Evolutionary conservation across 35 echinoderm and acorn worm genomes (phyloP).

Genomic region (Lytechinus pictus): DNA sequence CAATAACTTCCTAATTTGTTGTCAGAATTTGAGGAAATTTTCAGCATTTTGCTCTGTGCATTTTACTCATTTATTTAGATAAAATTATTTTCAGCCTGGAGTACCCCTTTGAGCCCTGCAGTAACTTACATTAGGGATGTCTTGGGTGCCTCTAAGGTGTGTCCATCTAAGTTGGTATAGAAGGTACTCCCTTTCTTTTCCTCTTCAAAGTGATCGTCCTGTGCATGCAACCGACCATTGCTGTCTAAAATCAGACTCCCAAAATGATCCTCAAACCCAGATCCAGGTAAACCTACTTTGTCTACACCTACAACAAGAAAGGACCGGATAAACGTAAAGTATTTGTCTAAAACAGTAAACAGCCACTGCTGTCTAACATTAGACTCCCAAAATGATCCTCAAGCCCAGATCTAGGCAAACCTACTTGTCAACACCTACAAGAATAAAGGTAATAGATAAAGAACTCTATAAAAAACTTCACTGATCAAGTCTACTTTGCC

Average conservation of each 20-base stretch:
- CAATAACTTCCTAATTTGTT: too few species aligned
- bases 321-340: not conserved
- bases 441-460: not conserved
- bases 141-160: not conserved
- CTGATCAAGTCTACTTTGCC: too few species aligned
- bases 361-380: too few species aligned
- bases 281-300: not conserved
- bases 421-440: constrained; percentile 2
- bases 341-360: too few species aligned
- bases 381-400: not conserved
- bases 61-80: too few species aligned
- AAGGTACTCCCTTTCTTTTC: not conserved
- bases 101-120: too few species aligned
- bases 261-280: not conserved
- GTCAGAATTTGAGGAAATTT: too few species aligned
- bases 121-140: not conserved
- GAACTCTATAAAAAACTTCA: too few species aligned
- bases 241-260: not conserved
- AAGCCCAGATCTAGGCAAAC: not conserved
- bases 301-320: not conserved
- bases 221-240: not conserved
- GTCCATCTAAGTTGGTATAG: constrained; percentile 36
- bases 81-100: too few species aligned
- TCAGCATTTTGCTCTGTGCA: too few species aligned
- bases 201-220: constrained; percentile 1